A percentile compares a stretch with the other conserved stretches of the same genome.
phyloP scores from a whole-genome alignment of 2,888 invertebrate species.

The Idaea dimidiata region DNA sequence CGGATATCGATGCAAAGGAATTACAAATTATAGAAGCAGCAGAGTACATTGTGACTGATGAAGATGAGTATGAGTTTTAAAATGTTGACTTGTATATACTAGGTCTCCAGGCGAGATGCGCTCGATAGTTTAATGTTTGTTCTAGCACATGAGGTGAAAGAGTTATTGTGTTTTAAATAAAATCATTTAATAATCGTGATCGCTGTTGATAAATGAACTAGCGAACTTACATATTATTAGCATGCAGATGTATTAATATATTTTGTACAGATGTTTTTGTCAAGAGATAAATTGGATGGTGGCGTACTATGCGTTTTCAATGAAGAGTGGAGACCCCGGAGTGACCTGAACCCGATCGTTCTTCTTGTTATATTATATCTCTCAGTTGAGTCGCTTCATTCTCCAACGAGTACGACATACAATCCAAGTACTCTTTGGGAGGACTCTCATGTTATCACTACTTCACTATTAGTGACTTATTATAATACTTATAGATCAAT shows the following conservation, averaged over 20 bases:
- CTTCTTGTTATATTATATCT: slow-evolving; percentile 52
- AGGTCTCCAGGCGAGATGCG: slow-evolving; percentile 58
- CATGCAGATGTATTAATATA: slow-evolving; percentile 82
- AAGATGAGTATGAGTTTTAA: slow-evolving; percentile 69
- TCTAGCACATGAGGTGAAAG: slow-evolving; percentile 73
- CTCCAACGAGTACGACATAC: no score
- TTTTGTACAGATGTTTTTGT: slow-evolving; percentile 82
- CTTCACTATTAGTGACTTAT: slow-evolving; percentile 48
- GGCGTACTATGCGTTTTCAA: slow-evolving; percentile 80
- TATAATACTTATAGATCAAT: slow-evolving; percentile 57
- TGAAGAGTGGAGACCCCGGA: slow-evolving; percentile 72
- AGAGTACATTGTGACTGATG: slow-evolving; percentile 53
- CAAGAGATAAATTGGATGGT: slow-evolving; percentile 82
- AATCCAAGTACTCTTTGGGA: slow-evolving; percentile 36
- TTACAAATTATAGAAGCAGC: slow-evolving; percentile 68
- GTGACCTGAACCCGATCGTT: slow-evolving; percentile 58
- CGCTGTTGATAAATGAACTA: slow-evolving; percentile 78
- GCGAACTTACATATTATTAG: slow-evolving; percentile 78
- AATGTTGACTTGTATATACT: slow-evolving; percentile 73
- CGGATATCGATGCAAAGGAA: slow-evolving; percentile 70
- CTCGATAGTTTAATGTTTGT: slow-evolving; percentile 71
- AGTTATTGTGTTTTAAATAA: slow-evolving; percentile 75
- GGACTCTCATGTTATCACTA: slow-evolving; percentile 40
- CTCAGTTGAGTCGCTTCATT: slow-evolving; percentile 44
- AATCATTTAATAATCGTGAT: slow-evolving; percentile 80